Evolutionary conservation across 2,888 invertebrate genomes (phyloP), one percentile per base, ranked within the genome.

Genomic region (Spatulosminthurus flaviceps): DNA sequence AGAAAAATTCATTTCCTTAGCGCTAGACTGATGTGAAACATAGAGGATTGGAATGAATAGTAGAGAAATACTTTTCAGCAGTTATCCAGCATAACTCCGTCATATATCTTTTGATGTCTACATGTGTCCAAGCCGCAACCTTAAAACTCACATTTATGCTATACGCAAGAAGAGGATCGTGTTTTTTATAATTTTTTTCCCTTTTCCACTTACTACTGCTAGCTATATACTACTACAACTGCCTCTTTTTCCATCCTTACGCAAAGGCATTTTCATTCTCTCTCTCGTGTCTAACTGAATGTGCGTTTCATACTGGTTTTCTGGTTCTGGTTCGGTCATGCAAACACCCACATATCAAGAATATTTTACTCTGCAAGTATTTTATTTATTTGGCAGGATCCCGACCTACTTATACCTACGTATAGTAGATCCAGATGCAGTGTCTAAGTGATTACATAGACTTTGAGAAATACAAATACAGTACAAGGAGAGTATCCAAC

Each of bases 251-350:
- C n/a, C 24, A 42, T 13, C 28, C 67, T 11, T 13, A 28, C 16
- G 67, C 67, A 26, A 67, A 67, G 66, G 67, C 26, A 67, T 70
- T 34, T 70, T 60, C 61, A 61, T 61, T 11, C 4, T 60, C 60
- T 72, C 21, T 73, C 72, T 22, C 51, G 60, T 73, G 26, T 73
- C 22, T 72, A 21, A 21, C 42, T 42, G 42, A 60, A 21, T 73
- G 21, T 73, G 13, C 28, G 26, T 72, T 60, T 73, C 34, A 7
- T 73, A 73, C 22, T 72, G 72, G 51, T 72, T 75, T 51, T 61
- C 74, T 74, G 64, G 64, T 72, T 74, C 67, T 76, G 67, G 43
- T 43, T 69, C 76, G 75, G 75, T 75, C 75, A 75, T 75, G 75
- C 75, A 75, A 75, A 75, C 76, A 67, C 76, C 67, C 76, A 67